phyloP scores from a whole-genome alignment of 2,113 vertebrate species.

The Nicator chloris region DNA sequence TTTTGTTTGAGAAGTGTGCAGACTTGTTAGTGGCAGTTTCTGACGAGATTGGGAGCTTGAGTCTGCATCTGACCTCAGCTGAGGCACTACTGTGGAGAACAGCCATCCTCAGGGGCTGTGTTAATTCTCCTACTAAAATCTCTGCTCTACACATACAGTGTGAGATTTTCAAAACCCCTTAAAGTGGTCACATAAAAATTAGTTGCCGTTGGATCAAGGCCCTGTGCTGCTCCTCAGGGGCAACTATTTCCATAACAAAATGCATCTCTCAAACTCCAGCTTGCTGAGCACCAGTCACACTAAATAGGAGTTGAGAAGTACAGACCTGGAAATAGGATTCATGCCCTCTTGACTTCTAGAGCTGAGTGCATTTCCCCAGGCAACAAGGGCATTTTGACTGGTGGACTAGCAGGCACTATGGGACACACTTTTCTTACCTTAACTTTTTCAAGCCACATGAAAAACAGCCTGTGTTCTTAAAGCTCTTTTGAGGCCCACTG shows the following conservation, averaged over 20 bases:
- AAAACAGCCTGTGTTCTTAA: constrained; percentile 12
- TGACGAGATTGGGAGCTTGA: not conserved
- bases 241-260: not conserved
- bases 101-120: not conserved
- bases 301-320: not conserved
- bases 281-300: not conserved
- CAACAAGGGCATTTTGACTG: not conserved
- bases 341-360: not conserved
- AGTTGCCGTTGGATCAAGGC: not conserved
- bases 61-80: not conserved
- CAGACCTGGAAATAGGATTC: constrained; percentile 5
- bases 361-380: not conserved
- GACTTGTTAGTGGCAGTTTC: not conserved
- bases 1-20: not conserved
- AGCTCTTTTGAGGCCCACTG: not conserved
- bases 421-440: not conserved
- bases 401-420: not conserved
- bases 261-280: not conserved
- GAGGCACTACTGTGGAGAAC: not conserved
- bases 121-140: not conserved
- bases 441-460: not conserved
- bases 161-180: not conserved
- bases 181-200: constrained; percentile 12
- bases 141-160: not conserved
- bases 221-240: not conserved